Percentiles rank a stretch among this genome's conserved stretches.
Conservation (phyloP, 2,113 vertebrate species). For the Oryctolagus cuniculus region DNA sequence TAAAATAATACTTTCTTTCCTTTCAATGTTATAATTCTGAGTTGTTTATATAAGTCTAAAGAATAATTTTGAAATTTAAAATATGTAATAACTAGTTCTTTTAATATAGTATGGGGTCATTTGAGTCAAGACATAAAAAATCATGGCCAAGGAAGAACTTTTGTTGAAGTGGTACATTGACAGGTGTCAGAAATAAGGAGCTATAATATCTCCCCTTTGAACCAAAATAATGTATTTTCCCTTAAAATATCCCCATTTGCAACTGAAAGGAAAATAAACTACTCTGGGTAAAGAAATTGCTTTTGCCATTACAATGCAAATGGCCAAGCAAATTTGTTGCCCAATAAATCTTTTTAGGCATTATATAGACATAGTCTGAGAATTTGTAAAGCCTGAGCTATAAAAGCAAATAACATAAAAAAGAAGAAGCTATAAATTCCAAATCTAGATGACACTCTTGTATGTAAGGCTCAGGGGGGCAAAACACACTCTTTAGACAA, state of each 20-base stretch:
- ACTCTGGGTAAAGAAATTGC: conserved; percentile 81
- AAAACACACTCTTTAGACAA: conserved; percentile 55
- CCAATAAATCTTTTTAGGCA: conserved; percentile 79
- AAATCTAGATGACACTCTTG: conserved; percentile 74
- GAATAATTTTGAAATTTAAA: conserved; percentile 30
- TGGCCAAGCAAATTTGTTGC: conserved; percentile 81
- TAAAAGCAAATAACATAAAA: conserved; percentile 79
- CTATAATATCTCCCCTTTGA: conserved; percentile 67
- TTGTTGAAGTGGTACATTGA: conserved; percentile 45
- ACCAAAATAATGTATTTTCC: conserved; percentile 74
- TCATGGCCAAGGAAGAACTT: conserved; percentile 52
- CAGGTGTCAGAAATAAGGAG: conserved; percentile 74
- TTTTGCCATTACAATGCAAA: conserved; percentile 84
- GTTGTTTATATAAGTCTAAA: conserved; percentile 6
- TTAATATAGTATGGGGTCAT: conserved; percentile 37
- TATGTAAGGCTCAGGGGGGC: conserved; percentile 31
- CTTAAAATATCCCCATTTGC: conserved; percentile 79
- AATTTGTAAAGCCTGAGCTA: conserved; percentile 79
- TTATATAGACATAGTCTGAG: conserved; percentile 80
- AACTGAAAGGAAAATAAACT: conserved; percentile 83
- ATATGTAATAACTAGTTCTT: conserved; percentile 35
- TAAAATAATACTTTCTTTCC: conserved; percentile 10
- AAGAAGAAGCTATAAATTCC: conserved; percentile 77
- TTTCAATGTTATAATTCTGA: conserved; percentile 15
- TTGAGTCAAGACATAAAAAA: conserved; percentile 44